These are phyloP conservation scores for Polyergus mexicanus DNA, from an alignment of 1,140 invertebrate species.

Conservation along the genomic window DNA sequence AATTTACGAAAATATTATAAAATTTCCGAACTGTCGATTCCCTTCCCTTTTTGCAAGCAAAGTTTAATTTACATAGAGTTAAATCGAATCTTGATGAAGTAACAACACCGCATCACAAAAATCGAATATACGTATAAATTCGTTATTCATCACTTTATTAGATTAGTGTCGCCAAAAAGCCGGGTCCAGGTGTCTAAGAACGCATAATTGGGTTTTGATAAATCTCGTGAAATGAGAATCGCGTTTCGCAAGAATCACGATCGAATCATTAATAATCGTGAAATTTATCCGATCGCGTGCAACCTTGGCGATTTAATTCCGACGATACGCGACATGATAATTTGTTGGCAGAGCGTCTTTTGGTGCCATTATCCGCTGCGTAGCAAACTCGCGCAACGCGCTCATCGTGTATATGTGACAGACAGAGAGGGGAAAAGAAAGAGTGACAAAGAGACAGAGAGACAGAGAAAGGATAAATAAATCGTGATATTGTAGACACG, in stretches of 20 bases:
- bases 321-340: neutral
- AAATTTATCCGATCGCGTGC: slow-evolving; percentile 2
- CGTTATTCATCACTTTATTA: slow-evolving; percentile 32
- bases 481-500: slow-evolving; percentile 56
- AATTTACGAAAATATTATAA: neutral
- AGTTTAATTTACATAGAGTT: neutral
- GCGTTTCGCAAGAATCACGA: slow-evolving; percentile 11
- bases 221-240: neutral
- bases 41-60: neutral
- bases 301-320: slow-evolving; percentile 32
- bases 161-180: slow-evolving; percentile 36
- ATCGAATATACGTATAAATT: slow-evolving; percentile 12
- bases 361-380: neutral
- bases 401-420: too few species aligned
- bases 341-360: too few species aligned
- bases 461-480: too few species aligned
- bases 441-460: too few species aligned
- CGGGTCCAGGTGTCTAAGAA: neutral
- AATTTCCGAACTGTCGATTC: neutral
- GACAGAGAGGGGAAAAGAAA: neutral
- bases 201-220: neutral
- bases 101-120: neutral
- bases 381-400: neutral
- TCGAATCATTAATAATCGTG: slow-evolving; percentile 33
- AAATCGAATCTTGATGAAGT: neutral